These are phyloP conservation scores for Pecten maximus DNA, from an alignment of 2,888 invertebrate species.

Conservation along the genomic window DNA sequence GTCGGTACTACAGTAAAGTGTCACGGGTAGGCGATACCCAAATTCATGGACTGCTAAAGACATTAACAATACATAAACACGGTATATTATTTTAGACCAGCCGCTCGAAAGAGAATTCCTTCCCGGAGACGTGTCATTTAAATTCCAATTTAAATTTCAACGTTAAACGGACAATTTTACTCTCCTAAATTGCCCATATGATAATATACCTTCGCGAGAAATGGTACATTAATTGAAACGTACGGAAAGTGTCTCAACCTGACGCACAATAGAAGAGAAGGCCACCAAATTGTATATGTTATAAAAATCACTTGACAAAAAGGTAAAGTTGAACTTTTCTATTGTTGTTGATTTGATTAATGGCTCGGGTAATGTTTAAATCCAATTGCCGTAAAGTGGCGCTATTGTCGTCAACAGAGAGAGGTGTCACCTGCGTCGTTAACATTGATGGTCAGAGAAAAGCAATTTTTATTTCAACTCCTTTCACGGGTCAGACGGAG, in stretches of 20 bases:
- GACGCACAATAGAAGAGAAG: background rate
- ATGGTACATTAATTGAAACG: slow-evolving; percentile 35
- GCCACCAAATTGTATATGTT: slow-evolving; percentile 7
- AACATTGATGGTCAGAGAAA: slow-evolving; percentile 21
- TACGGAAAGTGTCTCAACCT: background rate
- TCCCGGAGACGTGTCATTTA: background rate
- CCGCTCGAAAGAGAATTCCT: background rate
- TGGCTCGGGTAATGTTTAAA: slow-evolving; percentile 29
- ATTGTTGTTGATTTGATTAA: background rate
- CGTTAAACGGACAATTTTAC: slow-evolving; percentile 13
- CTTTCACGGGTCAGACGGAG: slow-evolving; percentile 8
- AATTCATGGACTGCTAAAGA: background rate
- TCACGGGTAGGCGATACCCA: background rate
- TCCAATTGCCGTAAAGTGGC: slow-evolving; percentile 25
- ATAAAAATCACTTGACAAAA: slow-evolving; percentile 28
- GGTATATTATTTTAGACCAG: slow-evolving; percentile 8
- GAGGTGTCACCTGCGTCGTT: slow-evolving; percentile 31
- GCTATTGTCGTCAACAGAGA: background rate
- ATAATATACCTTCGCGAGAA: slow-evolving; percentile 15
- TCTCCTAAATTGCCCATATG: slow-evolving; percentile 13
- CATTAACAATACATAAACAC: slow-evolving; percentile 30
- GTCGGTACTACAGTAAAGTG: background rate
- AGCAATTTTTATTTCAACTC: background rate
- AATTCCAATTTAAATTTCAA: slow-evolving; percentile 26
- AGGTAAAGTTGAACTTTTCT: slow-evolving; percentile 20